Evolutionary conservation across 2,888 invertebrate genomes (phyloP), one percentile per base, ranked within the genome.

Genomic region (Stenodema calcarata): DNA sequence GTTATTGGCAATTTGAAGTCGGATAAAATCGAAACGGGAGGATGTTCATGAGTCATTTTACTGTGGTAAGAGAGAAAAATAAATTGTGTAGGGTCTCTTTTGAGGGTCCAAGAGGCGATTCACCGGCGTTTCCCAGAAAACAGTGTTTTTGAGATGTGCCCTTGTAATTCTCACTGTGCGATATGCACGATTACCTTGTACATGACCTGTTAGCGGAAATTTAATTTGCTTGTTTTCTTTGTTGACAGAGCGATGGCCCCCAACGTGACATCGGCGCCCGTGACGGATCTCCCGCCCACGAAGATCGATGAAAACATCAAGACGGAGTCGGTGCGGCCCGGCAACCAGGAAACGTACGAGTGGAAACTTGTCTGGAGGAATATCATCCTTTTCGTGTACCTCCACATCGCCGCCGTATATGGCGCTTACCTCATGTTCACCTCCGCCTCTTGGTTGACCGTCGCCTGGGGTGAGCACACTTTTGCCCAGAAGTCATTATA

Each of bases 361-460:
- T 88, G 90, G 75, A 88, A 90, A 75, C 91, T 95, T 76, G 97
- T 97, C 9, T 97, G 97, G 97, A 93, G 95, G 89, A 97, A 97
- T 90, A 95, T 97, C 79, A 91, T 95, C n/a, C 92, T 95, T 0
- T 96, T 97, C 90, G 92, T 92, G 11, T 95, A 95, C 90, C 93
- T 97, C 88, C 97, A 97, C 90, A 54, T 94, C 79, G 95, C 94
- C 1, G 95, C 96, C 0, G 84, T 96, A 0, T 96, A 96, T 90
- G 97, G 97, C 81, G 91, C 94, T 4, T 96, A 94, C 91, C 92
- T 96, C 23, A 92, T 94, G 90, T 91, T 96, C 42, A 94, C 95
- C 83, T 94, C 95, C 4, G 96, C 96, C 44, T 95, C 94, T 92
- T 92, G 95, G 92, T 92, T 92, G 89, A 97, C 97, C 12, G 92